Base-by-base conservation (phyloP, 2,888 invertebrate genomes). In the Eupithecia subumbrata region DNA sequence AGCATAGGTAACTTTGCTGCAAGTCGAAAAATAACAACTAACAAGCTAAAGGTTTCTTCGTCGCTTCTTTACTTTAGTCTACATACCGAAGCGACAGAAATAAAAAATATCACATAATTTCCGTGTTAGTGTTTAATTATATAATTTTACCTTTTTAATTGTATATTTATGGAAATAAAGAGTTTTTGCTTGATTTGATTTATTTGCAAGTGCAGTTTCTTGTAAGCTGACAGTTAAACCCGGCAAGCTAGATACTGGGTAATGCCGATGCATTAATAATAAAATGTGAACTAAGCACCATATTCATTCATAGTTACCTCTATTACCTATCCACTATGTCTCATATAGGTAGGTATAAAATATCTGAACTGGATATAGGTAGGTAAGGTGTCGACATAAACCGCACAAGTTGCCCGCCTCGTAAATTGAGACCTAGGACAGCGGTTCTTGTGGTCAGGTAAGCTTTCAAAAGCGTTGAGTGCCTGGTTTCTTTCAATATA, bases 401-500 rank as follows among this genome's bases (percentile, higher is more conserved):
- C 63, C 30, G 63, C 25, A 63, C 63, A 11, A 30, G 30, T 18
- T 25, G 30, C 25, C 63, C 30, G 25, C 63, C 2, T 63, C 63
- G 63, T 52, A 25, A 40, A 52, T 37, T 60, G 60, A 34, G 22
- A 63, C 25, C 40, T 43, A n/a, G 43, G 48, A 9, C 37, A 43
- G 71, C 25, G 60, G 71, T 43, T 52, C 12, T 52, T 43, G 71
- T 11, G 71, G 71, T 71, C 71, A 63, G 67, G 40, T 71, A 43
- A 43, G 60, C 66, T 66, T 66, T 37, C 66, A 66, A 66, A 30
- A 18, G 37, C 37, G 22, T 56, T 5, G 18, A 14, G 63, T 63
- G 22, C 12, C 25, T 22, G 14, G 63, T 63, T 63, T 63, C 30
- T 48, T 63, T 63, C 5, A n/a, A 52, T 52, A 52, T 40, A 18